Percentiles rank a stretch among this genome's conserved stretches.
Conservation (phyloP, 2,888 invertebrate species). For the Luffia ferchaultella region DNA sequence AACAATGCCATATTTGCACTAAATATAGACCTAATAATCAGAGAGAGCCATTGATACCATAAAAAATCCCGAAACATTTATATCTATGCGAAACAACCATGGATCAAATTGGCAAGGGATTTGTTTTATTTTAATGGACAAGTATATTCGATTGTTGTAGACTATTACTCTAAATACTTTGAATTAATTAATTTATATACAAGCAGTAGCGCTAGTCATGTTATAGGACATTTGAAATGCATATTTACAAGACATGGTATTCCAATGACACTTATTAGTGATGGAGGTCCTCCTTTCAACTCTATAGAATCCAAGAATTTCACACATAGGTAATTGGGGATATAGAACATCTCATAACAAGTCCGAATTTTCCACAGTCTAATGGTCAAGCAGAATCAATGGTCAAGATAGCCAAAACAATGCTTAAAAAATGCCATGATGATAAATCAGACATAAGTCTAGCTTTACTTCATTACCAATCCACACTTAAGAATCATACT, state of each 20-base stretch:
- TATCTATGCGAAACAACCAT: constrained; percentile 9
- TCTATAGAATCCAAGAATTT: constrained; percentile 15
- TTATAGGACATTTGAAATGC: constrained; percentile 10
- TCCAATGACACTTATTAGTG: constrained; percentile 14
- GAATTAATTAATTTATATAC: constrained; percentile 10
- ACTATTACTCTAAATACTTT: constrained; percentile 19
- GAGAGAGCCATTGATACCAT: constrained; percentile 5
- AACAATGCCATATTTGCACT: constrained; percentile 13
- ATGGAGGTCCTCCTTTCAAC: constrained; percentile 17
- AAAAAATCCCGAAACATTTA: no score
- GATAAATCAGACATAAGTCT: constrained; percentile 9
- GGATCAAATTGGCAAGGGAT: constrained; percentile 15
- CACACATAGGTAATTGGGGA: constrained; percentile 11
- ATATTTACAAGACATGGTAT: constrained; percentile 16
- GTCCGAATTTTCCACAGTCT: constrained; percentile 9
- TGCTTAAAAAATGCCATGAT: constrained; percentile 11
- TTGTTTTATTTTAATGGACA: constrained; percentile 13
- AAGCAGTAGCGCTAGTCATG: constrained; percentile 8
- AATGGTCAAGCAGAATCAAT: constrained; percentile 10
- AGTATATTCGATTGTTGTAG: constrained; percentile 15
- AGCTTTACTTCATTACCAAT: constrained; percentile 10
- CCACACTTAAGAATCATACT: constrained; percentile 7
- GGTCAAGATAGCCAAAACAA: constrained; percentile 11
- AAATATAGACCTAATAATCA: constrained; percentile 5
- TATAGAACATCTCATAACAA: constrained; percentile 9